phyloP scores from a whole-genome alignment of 2,888 invertebrate species.

The Caenorhabditis sinica region DNA sequence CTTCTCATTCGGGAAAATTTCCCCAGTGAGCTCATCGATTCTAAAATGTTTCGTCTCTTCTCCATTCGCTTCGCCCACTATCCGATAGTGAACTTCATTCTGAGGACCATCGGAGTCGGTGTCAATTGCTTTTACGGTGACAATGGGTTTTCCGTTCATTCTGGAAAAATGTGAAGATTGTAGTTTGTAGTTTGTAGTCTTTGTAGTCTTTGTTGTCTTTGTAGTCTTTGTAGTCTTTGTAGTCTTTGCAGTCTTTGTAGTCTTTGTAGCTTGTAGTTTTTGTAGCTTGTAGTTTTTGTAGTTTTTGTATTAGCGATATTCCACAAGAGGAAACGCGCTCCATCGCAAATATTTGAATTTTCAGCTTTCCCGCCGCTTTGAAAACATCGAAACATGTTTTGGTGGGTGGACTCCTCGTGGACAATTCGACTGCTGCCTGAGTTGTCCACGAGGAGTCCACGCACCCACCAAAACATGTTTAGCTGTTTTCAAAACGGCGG shows the following conservation, averaged over 20 bases:
- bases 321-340: no score
- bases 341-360: no score
- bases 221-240: neutral
- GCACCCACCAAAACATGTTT: no score
- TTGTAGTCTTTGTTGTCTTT: neutral
- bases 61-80: constrained; percentile 76
- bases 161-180: constrained; percentile 45
- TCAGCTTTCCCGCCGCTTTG: no score
- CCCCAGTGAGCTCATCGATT: constrained; percentile 95
- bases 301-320: no score
- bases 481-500: no score
- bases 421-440: no score
- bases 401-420: no score
- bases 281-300: neutral
- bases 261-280: neutral
- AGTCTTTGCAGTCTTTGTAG: neutral
- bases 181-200: neutral
- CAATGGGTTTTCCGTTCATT: constrained; percentile 74
- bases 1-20: constrained; percentile 84
- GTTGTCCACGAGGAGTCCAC: no score
- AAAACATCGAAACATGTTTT: no score
- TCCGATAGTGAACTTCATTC: constrained; percentile 80
- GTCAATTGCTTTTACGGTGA: constrained; percentile 79
- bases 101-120: constrained; percentile 79
- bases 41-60: constrained; percentile 87